A percentile compares a stretch with the other conserved stretches of the same genome.
These are phyloP conservation scores for Phoebastria nigripes DNA, from an alignment of 2,797 vertebrate genomes.

Conservation along the genomic window DNA sequence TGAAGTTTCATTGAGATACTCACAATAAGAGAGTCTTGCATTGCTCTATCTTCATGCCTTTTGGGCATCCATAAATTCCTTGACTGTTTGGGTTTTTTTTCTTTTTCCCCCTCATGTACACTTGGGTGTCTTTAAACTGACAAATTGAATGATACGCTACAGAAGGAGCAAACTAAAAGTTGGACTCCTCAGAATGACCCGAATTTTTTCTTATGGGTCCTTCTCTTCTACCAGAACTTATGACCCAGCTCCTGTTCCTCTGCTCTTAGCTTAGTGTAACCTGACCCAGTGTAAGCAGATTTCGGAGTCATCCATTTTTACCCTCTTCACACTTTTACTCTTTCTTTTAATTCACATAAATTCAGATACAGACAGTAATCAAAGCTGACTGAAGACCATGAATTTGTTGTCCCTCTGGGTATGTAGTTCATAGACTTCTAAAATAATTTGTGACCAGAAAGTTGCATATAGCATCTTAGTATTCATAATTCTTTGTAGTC, in stretches of 20 bases:
- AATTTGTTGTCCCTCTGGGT: background rate
- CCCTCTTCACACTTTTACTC: background rate
- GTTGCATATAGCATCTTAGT: background rate
- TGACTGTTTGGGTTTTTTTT: accelerated
- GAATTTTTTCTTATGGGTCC: background rate
- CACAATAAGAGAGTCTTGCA: background rate
- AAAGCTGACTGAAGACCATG: background rate
- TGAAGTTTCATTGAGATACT: background rate
- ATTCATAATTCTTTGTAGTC: background rate
- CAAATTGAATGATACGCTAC: background rate
- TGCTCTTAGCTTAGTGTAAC: background rate
- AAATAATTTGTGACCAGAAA: background rate
- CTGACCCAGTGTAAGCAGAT: background rate
- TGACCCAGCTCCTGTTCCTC: background rate
- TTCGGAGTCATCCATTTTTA: background rate
- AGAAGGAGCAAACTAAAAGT: background rate
- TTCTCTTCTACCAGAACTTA: background rate
- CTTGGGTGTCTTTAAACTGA: background rate
- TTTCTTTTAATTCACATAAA: background rate
- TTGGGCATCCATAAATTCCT: background rate
- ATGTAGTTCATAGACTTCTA: background rate
- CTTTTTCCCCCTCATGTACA: background rate
- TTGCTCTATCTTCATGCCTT: background rate
- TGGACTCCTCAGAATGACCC: background rate
- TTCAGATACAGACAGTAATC: background rate